Percentiles rank a stretch among this genome's conserved stretches.
These are phyloP conservation scores for Bryconaethiops microstoma DNA, from an alignment of 2,797 vertebrate species.

Conservation along the genomic window DNA sequence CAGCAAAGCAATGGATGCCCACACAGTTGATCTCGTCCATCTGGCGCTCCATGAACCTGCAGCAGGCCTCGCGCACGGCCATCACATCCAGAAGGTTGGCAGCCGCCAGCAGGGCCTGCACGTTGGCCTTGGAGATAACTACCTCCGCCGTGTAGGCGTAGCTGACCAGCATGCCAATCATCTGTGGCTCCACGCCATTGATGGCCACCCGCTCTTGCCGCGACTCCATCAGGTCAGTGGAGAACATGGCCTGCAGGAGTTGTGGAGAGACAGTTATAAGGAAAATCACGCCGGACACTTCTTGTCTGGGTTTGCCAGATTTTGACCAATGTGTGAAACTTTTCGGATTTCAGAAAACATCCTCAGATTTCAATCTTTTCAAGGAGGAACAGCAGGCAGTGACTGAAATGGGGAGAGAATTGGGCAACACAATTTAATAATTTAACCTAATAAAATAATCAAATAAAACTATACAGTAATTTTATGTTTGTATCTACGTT, in stretches of 20 bases:
- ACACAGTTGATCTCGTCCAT: conserved; percentile 86
- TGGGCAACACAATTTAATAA: too few species aligned
- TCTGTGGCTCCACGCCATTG: conserved; percentile 83
- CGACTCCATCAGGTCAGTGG: conserved; percentile 81
- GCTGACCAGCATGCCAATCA: conserved; percentile 82
- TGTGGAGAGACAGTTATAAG: neutral
- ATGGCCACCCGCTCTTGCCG: conserved; percentile 83
- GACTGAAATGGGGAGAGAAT: too few species aligned
- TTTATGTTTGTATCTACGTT: too few species aligned
- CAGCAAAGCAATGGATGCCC: conserved; percentile 84
- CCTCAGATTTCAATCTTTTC: neutral
- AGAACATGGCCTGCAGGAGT: conserved; percentile 79
- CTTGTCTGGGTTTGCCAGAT: neutral
- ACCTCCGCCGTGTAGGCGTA: conserved; percentile 84
- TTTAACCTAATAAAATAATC: too few species aligned
- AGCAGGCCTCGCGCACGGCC: conserved; percentile 82
- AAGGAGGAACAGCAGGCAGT: too few species aligned
- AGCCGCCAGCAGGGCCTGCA: conserved; percentile 82
- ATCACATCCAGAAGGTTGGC: conserved; percentile 83
- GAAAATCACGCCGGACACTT: neutral
- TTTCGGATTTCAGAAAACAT: neutral
- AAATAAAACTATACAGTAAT: too few species aligned
- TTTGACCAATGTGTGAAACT: neutral
- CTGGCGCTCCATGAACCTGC: conserved; percentile 82
- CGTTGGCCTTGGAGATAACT: conserved; percentile 81